These are phyloP conservation scores for Leptura quadrifasciata DNA, from an alignment of 2,888 invertebrate species.

Conservation along the genomic window DNA sequence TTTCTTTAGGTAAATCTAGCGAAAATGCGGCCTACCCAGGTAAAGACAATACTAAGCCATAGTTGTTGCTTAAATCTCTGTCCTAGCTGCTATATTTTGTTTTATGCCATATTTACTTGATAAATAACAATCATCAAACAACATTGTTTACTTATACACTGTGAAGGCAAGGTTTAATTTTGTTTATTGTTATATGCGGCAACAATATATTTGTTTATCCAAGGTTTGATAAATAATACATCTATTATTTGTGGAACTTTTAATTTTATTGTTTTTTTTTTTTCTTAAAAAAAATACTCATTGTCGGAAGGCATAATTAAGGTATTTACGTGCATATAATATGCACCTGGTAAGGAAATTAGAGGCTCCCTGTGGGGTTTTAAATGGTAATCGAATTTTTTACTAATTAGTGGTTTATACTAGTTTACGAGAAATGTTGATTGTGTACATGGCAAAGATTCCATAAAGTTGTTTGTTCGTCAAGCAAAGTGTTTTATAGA, in stretches of 20 bases:
- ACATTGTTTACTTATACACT: background rate
- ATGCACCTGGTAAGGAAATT: background rate
- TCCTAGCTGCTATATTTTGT: constrained; percentile 11
- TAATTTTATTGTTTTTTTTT: background rate
- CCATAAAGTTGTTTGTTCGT: no score
- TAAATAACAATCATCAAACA: constrained; percentile 1
- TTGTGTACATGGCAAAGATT: no score
- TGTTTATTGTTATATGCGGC: background rate
- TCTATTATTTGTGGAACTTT: background rate
- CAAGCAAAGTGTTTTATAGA: no score
- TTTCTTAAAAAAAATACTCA: background rate
- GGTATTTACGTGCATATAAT: background rate
- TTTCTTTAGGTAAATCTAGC: constrained; percentile 51
- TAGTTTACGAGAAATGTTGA: background rate
- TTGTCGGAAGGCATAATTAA: background rate
- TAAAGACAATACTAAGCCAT: constrained; percentile 42
- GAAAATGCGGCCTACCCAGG: constrained; percentile 51
- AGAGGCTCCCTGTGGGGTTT: background rate
- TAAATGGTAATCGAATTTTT: background rate
- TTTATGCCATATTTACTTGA: constrained; percentile 27
- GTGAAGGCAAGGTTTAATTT: constrained; percentile 39
- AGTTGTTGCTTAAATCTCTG: constrained; percentile 34
- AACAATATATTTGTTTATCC: constrained; percentile 13
- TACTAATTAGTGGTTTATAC: background rate
- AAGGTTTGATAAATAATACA: background rate